Base-by-base conservation (phyloP, 2,113 vertebrate genomes). In the Conger conger region DNA sequence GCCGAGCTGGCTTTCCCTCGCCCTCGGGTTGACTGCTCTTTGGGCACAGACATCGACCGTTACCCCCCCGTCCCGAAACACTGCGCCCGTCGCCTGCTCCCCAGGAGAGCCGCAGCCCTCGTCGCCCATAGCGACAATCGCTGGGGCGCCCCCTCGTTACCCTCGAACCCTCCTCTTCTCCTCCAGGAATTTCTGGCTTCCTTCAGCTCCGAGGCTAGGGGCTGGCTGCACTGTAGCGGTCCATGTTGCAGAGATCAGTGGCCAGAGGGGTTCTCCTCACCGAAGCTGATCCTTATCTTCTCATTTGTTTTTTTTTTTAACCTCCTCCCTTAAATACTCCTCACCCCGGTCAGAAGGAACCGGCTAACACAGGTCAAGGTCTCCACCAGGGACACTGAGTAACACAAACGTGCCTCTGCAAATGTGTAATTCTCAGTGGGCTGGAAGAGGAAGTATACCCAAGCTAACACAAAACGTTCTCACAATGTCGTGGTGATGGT, bases 1-100 rank as follows among this genome's bases (percentile, higher is more conserved):
- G 1, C 86, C 20, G 5, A 42, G 35, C 60, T 42, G 88, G 18
- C 85, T 84, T 13, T 40, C 91, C 77, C 15, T 90, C 40, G 90
- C 30, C 57, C 86, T 83, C 20, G 42, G 73, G 23, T 33, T 76
- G n/a, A 92, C 90, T 30, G 90, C 79, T 77, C 84, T 73, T 30
- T 83, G 80, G 88, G 42, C 8, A 81, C 13, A 45, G 86, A 87
- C 89, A 93, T 92, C 2, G 82, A 54, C 79, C 15, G 36, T 20
- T 27, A 33, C 38, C 4, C 38, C 13, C 11, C 16, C 16, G 4
- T 73, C n/a, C n/a, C 27, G 63, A 73, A 27, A 73, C 9, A n/a
- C 63, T 33, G 1, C 9, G 1, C 27, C 60, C 27, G 9, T n/a
- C 27, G 60, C n/a, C 6, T 23, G 17, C 60, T 11, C 9, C 5